Conservation (phyloP, 2,113 vertebrate genomes). For the Turnix velox region DNA sequence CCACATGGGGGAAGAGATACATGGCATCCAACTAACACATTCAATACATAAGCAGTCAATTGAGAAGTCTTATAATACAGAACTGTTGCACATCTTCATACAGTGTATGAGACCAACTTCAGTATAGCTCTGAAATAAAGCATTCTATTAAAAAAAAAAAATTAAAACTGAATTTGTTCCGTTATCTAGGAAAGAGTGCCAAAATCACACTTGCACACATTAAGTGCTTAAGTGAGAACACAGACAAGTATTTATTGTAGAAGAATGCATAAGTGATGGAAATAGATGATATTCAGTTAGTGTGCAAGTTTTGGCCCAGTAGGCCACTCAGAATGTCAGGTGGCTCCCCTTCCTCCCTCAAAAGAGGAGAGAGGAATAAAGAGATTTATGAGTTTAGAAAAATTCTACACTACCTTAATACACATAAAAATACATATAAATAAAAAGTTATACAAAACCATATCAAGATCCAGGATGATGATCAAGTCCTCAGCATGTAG, state of each 20-base stretch:
- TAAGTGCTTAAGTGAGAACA: neutral
- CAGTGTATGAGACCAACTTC: neutral
- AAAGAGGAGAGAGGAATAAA: too few species aligned
- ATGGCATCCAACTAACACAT: neutral
- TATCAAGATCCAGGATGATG: too few species aligned
- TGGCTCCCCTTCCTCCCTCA: too few species aligned
- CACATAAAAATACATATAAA: too few species aligned
- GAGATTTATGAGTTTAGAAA: too few species aligned
- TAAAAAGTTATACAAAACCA: too few species aligned
- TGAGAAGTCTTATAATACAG: neutral
- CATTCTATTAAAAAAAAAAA: neutral
- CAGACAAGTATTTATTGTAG: neutral
- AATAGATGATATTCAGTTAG: neutral
- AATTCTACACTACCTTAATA: too few species aligned
- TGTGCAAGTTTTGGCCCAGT: too few species aligned
- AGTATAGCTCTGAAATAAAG: neutral
- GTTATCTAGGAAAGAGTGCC: neutral
- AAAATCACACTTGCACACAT: neutral
- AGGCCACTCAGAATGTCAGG: too few species aligned
- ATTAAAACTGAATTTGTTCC: neutral
- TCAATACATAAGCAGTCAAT: neutral
- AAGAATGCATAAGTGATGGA: neutral
- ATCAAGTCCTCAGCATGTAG: too few species aligned
- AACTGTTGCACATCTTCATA: neutral
- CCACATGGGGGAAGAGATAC: neutral